These are phyloP conservation scores for Trichomycterus rosablanca DNA, from an alignment of 2,113 vertebrate genomes.

Conservation along the genomic window DNA sequence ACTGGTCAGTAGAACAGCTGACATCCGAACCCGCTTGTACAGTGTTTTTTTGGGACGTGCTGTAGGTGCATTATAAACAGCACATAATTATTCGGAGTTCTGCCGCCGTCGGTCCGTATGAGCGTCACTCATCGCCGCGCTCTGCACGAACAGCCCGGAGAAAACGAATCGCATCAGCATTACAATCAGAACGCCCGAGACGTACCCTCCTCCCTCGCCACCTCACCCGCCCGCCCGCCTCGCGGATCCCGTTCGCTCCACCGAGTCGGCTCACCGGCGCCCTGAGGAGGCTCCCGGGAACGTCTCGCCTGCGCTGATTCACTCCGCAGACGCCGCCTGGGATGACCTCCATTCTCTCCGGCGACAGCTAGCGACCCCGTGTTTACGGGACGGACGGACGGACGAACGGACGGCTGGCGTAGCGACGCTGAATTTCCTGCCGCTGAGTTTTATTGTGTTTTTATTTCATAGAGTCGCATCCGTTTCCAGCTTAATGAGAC, in stretches of 20 bases:
- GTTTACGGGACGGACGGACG: conserved; percentile 3
- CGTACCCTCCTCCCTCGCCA: neutral
- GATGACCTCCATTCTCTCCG: conserved; percentile 23
- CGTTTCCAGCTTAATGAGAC: conserved; percentile 42
- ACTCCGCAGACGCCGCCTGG: neutral
- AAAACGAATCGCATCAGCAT: conserved; percentile 34
- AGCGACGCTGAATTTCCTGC: conserved; percentile 18
- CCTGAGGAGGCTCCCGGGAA: conserved; percentile 5
- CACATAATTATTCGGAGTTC: conserved; percentile 15
- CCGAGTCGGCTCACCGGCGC: conserved; percentile 3
- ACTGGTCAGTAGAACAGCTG: too few species aligned
- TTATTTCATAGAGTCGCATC: conserved; percentile 30
- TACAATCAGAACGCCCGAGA: conserved; percentile 17
- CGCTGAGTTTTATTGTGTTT: conserved; percentile 22
- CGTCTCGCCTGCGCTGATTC: conserved; percentile 12
- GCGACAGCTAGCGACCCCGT: neutral
- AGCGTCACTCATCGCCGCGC: conserved; percentile 23
- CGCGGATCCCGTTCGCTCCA: neutral
- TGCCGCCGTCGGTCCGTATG: conserved; percentile 20
- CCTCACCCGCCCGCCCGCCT: neutral
- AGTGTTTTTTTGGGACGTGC: too few species aligned
- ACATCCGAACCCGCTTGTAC: too few species aligned
- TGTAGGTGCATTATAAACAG: conserved; percentile 12
- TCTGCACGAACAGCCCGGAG: conserved; percentile 30
- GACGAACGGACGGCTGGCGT: conserved; percentile 1